Evolutionary conservation across 2,797 vertebrate species (phyloP).

Genomic region (Cheirogaleus major): DNA sequence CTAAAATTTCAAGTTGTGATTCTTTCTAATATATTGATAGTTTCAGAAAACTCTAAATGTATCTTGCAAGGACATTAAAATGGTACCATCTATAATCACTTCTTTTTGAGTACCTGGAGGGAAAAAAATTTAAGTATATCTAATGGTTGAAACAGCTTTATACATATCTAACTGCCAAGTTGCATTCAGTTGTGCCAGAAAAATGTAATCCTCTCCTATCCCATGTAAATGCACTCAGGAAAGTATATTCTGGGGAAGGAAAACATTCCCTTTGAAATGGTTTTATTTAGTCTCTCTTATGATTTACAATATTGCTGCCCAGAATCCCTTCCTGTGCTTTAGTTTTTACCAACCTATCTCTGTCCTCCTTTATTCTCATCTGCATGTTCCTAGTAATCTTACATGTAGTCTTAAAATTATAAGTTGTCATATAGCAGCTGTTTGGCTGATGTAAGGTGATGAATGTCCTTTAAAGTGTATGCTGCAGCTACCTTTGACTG

Average conservation of each 20-base stretch:
- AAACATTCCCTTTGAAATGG: neutral
- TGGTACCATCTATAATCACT: neutral
- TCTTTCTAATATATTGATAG: neutral
- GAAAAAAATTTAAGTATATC: neutral
- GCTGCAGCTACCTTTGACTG: neutral
- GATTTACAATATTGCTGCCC: neutral
- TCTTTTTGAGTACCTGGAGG: neutral
- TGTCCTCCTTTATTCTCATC: neutral
- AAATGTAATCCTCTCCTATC: neutral
- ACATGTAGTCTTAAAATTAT: neutral
- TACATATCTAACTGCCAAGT: neutral
- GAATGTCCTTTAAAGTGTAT: neutral
- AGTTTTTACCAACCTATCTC: neutral
- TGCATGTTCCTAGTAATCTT: neutral
- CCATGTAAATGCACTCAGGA: neutral
- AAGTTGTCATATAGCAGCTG: neutral
- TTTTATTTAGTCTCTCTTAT: neutral
- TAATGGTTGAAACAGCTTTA: neutral
- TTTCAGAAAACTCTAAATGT: neutral
- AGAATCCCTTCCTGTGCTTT: neutral
- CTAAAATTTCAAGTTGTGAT: neutral
- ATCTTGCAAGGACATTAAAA: neutral
- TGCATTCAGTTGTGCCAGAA: neutral
- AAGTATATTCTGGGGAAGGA: neutral
- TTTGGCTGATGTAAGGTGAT: neutral